Evolutionary conservation across 2,113 vertebrate genomes (phyloP).

Genomic region (Cavia aperea): DNA sequence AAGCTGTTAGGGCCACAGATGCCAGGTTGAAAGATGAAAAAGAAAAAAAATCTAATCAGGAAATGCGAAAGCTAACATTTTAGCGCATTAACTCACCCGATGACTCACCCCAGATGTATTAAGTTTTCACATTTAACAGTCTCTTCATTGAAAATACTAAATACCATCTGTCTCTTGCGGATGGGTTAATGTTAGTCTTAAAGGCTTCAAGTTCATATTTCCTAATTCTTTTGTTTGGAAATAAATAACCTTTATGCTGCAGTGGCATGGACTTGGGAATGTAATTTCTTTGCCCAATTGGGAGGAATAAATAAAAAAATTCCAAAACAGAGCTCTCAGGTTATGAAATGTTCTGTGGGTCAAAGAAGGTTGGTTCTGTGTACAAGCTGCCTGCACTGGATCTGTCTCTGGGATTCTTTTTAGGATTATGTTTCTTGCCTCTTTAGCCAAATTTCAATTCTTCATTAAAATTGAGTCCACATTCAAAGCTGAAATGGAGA

Average conservation of each 20-base stretch:
- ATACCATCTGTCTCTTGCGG: slow-evolving; percentile 61
- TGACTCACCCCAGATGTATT: slow-evolving; percentile 62
- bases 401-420: slow-evolving; percentile 2
- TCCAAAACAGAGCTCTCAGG: slow-evolving; percentile 43
- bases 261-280: slow-evolving; percentile 50
- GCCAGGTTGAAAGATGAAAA: slow-evolving; percentile 46
- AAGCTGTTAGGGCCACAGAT: slow-evolving; percentile 53
- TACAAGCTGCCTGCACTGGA: background rate
- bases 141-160: slow-evolving; percentile 58
- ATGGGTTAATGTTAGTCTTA: slow-evolving; percentile 63
- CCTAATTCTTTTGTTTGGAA: slow-evolving; percentile 70
- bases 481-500: slow-evolving; percentile 30
- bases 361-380: slow-evolving; percentile 40
- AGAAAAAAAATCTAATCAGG: slow-evolving; percentile 52
- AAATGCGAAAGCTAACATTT: slow-evolving; percentile 60
- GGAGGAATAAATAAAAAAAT: slow-evolving; percentile 51
- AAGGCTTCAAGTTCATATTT: slow-evolving; percentile 59
- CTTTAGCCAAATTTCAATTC: slow-evolving; percentile 33
- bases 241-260: slow-evolving; percentile 65
- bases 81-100: slow-evolving; percentile 58
- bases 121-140: slow-evolving; percentile 57
- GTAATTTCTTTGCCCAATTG: slow-evolving; percentile 48
- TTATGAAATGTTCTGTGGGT: slow-evolving; percentile 64
- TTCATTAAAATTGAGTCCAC: slow-evolving; percentile 13
- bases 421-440: slow-evolving; percentile 34